phyloP scores from a whole-genome alignment of 1,140 invertebrate genomes.

The Drosophila kohkoa region DNA sequence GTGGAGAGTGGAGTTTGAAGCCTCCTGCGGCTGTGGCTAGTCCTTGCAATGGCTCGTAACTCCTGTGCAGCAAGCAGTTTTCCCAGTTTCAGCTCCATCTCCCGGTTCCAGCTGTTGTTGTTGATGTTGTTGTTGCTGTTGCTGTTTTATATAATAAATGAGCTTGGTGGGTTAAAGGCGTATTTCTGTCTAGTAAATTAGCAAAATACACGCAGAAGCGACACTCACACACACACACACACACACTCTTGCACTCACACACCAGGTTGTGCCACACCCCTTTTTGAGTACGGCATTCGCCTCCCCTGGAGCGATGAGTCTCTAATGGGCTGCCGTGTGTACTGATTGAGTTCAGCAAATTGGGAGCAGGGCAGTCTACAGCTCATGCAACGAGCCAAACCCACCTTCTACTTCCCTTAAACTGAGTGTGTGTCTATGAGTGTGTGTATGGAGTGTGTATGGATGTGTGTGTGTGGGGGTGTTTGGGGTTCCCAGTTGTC shows the following conservation, averaged over 20 bases:
- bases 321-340: constrained; percentile 76
- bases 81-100: constrained; percentile 24
- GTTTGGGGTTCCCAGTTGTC: constrained; percentile 64
- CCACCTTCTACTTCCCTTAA: constrained; percentile 41
- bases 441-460: background rate
- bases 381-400: constrained; percentile 29
- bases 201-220: constrained; percentile 80
- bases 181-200: constrained; percentile 85
- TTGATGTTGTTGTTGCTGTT: constrained; percentile 34
- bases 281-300: constrained; percentile 37
- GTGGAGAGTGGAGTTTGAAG: background rate
- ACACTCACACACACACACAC: constrained; percentile 39
- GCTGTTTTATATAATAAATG: constrained; percentile 84
- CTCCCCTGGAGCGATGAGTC: constrained; percentile 57
- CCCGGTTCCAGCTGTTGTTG: constrained; percentile 11
- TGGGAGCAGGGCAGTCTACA: constrained; percentile 42
- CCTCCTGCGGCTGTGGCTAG: constrained; percentile 25
- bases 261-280: constrained; percentile 36
- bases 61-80: constrained; percentile 37
- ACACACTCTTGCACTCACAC: background rate
- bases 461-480: constrained; percentile 17
- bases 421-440: constrained; percentile 3
- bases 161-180: constrained; percentile 84
- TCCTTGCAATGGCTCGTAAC: constrained; percentile 44
- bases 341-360: constrained; percentile 78